phyloP scores from a whole-genome alignment of 2,797 vertebrate genomes.

The Lepus townsendii region DNA sequence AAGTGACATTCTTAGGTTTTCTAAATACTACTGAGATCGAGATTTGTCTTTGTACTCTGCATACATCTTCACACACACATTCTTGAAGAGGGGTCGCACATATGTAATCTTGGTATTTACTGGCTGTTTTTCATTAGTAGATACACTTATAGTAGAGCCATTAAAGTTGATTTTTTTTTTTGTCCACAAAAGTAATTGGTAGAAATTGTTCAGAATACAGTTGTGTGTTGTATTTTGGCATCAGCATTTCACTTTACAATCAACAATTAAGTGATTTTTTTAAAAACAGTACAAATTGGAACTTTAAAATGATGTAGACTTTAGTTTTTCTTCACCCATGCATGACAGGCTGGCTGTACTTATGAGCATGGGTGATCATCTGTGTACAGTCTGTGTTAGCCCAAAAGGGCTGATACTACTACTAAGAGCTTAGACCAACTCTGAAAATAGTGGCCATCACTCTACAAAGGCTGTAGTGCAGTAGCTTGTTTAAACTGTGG shows the following conservation, averaged over 20 bases:
- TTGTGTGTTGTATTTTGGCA: conserved; percentile 42
- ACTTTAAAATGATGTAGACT: neutral
- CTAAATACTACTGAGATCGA: neutral
- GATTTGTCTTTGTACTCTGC: neutral
- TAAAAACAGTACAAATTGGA: conserved; percentile 16
- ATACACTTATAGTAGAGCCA: conserved; percentile 10
- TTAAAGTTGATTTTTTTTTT: neutral
- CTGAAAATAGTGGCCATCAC: neutral
- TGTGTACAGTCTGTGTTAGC: neutral
- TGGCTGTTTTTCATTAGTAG: neutral
- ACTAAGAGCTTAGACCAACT: conserved; percentile 9
- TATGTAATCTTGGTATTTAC: neutral
- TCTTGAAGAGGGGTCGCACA: neutral
- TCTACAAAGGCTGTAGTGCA: neutral
- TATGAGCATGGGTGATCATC: neutral
- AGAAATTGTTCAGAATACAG: conserved; percentile 34
- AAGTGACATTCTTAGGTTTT: conserved; percentile 36
- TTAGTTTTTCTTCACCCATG: conserved; percentile 2
- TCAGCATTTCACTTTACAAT: conserved; percentile 29
- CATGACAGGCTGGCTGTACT: neutral
- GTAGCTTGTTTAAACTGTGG: neutral
- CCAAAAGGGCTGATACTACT: neutral
- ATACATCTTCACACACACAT: neutral
- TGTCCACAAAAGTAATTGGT: neutral
- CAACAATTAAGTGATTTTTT: neutral